A percentile compares a stretch with the other conserved stretches of the same genome.
These are phyloP conservation scores for Ceriagrion tenellum DNA, from an alignment of 2,888 invertebrate genomes.

Conservation along the genomic window DNA sequence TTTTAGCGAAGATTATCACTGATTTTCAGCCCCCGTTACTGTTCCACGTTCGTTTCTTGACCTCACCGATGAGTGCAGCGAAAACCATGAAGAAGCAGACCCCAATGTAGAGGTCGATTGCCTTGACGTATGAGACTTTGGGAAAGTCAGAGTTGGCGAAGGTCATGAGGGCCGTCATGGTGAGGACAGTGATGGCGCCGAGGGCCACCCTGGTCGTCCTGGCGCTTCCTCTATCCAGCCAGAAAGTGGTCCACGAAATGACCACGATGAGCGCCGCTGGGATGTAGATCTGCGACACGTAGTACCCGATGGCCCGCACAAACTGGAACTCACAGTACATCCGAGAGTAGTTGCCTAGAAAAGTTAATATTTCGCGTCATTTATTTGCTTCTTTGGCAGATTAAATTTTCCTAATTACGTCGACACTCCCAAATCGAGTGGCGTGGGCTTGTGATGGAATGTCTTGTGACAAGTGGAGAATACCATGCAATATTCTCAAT, in stretches of 20 bases:
- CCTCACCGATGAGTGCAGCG: constrained; percentile 77
- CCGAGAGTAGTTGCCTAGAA: constrained; percentile 78
- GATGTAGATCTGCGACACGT: constrained; percentile 79
- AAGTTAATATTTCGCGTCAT: background rate
- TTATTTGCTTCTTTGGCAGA: background rate
- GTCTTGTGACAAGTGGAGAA: too few species aligned
- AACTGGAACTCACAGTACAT: constrained; percentile 78
- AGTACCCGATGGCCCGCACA: constrained; percentile 79
- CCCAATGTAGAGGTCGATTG: constrained; percentile 79
- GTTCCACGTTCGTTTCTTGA: background rate
- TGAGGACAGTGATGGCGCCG: constrained; percentile 78
- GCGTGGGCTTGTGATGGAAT: too few species aligned
- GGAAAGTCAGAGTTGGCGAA: constrained; percentile 79
- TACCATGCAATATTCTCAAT: too few species aligned
- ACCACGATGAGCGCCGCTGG: constrained; percentile 78
- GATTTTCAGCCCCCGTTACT: too few species aligned
- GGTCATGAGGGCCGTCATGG: constrained; percentile 79
- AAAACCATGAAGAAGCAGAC: constrained; percentile 80
- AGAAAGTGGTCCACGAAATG: constrained; percentile 77
- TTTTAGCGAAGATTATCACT: too few species aligned
- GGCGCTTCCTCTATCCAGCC: constrained; percentile 77
- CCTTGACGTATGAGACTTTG: constrained; percentile 79
- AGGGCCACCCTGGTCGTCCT: constrained; percentile 77
- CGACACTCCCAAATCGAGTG: too few species aligned
- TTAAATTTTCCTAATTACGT: background rate